These are phyloP conservation scores for Caenorhabditis sinica DNA, from an alignment of 2,888 invertebrate species.

Conservation along the genomic window DNA sequence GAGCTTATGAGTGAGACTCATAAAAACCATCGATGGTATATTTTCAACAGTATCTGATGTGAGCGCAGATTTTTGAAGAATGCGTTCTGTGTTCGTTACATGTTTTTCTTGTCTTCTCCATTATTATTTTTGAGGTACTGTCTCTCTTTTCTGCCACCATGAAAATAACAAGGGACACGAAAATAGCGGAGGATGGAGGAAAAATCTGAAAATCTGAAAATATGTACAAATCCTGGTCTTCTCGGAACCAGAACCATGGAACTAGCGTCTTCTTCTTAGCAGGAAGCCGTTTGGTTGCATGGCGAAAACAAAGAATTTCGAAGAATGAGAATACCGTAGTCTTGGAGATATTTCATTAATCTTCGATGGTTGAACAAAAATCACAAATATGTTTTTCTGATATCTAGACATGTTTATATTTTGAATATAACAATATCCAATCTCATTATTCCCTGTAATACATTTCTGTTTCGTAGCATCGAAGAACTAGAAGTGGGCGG, in stretches of 20 bases:
- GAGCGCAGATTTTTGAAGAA: background rate
- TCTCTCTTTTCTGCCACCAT: background rate
- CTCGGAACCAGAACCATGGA: conserved; percentile 12
- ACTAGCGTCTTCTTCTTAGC: background rate
- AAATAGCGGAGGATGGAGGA: no score
- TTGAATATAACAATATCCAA: background rate
- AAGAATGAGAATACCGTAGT: background rate
- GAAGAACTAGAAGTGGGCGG: background rate
- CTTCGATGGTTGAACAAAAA: background rate
- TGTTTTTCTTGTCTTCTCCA: background rate
- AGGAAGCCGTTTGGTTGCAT: background rate
- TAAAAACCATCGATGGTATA: background rate
- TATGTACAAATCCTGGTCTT: conserved; percentile 26
- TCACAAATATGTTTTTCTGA: background rate
- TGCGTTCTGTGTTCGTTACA: background rate
- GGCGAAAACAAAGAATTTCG: background rate
- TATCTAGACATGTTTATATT: conserved; percentile 11
- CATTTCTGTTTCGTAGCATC: conserved; percentile 2
- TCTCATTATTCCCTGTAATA: conserved; percentile 5
- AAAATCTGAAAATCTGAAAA: conserved; percentile 24
- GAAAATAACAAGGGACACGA: background rate
- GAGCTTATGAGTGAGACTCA: background rate
- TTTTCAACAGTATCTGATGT: background rate
- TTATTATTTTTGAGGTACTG: conserved; percentile 5
- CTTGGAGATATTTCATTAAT: background rate